Evolutionary conservation across 2,888 invertebrate genomes (phyloP).

Genomic region (Drosophila mayaguana): DNA sequence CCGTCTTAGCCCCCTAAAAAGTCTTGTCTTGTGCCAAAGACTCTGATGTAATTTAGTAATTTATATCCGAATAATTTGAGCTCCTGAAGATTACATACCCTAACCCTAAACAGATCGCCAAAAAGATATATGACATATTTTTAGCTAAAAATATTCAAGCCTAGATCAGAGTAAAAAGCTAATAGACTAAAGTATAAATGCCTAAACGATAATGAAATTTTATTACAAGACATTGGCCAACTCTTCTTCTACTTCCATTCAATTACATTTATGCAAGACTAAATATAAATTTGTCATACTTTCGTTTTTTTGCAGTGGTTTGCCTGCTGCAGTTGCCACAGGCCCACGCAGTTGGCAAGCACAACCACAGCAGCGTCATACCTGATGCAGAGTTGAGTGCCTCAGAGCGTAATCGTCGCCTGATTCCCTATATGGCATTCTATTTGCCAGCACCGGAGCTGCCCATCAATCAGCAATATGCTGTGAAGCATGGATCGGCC

Average conservation of each 20-base stretch:
- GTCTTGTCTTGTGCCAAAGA: no score
- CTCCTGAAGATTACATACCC: no score
- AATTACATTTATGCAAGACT: not conserved
- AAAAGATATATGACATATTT: not conserved
- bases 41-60: no score
- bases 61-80: no score
- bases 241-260: not conserved
- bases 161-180: not conserved
- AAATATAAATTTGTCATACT: not conserved
- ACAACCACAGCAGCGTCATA: slow-evolving; percentile 39
- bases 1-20: no score
- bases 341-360: slow-evolving; percentile 18
- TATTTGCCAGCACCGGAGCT: slow-evolving; percentile 89
- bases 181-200: not conserved
- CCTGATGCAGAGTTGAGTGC: slow-evolving; percentile 80
- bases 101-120: no score
- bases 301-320: slow-evolving; percentile 21
- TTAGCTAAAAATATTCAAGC: not conserved
- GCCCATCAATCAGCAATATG: slow-evolving; percentile 85
- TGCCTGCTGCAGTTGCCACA: slow-evolving; percentile 20
- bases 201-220: not conserved
- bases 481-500: slow-evolving; percentile 68
- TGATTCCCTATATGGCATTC: slow-evolving; percentile 94
- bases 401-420: slow-evolving; percentile 89
- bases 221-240: not conserved